Evolutionary conservation across 2,888 invertebrate species (phyloP), one percentile per base, ranked within the genome.

Genomic region (Branchipolynoe longqiensis): DNA sequence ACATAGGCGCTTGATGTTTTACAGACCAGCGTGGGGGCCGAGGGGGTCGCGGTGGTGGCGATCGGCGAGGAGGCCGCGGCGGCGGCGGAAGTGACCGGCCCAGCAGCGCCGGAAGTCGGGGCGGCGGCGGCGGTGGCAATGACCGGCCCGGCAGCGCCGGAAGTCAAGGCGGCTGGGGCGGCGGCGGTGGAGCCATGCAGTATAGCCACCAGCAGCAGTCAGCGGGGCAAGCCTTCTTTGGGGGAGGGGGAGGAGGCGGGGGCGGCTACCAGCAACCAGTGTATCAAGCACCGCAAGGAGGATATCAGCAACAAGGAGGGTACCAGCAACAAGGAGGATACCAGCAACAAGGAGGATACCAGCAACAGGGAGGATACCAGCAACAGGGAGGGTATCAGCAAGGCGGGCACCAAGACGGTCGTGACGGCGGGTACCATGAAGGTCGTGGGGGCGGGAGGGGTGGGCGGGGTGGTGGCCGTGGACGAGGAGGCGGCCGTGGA

Each of bases 291-390:
- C 69, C 74, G 18, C 78, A 84, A 48, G 84, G 85, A 14, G 84
- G 84, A 1, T 56, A 83, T 6, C 86, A 85, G 36, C 74, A 85
- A 40, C 85, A 85, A 58, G 83, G 85, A 33, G 86, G 88, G n/a
- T 84, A 84, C 36, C 74, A 85, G 48, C 85, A 86, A 22, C 41
- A 59, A n/a, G 64, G 69, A 33, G 62, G 64, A n/a, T n/a, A n/a
- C 48, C n/a, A 83, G 14, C 86, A 81, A 56, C 59, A 83, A 59
- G 86, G 82, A n/a, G 84, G 85, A 14, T 85, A 85, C 56, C 78
- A 83, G 41, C 85, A 87, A 25, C 86, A 86, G 22, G 58, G 40
- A 25, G 48, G 56, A 12, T 82, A 85, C 41, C 85, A 85, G 36
- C 85, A 85, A 58, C 82, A 85, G 25, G 87, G 83, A 6, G 84